Conservation (phyloP, 1,140 invertebrate species). For the Rhizoglyphus robini region DNA sequence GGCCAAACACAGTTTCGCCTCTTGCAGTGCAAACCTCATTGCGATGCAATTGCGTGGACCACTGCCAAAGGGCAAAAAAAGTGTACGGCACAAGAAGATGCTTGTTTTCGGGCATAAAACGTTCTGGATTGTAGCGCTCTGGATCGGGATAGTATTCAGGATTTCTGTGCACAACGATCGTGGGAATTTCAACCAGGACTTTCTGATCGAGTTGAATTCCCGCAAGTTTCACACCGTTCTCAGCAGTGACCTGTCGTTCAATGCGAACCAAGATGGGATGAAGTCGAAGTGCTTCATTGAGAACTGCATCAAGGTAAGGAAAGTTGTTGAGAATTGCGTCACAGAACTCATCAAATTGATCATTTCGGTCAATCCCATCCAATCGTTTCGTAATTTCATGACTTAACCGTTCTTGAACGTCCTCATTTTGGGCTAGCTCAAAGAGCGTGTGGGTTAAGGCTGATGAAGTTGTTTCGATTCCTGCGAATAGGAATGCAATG, state of each 20-base stretch:
- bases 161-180: conserved; percentile 13
- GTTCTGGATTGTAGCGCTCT: conserved; percentile 23
- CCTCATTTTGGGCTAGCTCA: conserved; percentile 36
- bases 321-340: neutral
- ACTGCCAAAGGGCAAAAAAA: conserved; percentile 8
- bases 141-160: conserved; percentile 25
- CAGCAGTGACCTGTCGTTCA: too few species aligned
- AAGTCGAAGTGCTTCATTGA: conserved; percentile 35
- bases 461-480: conserved; percentile 43
- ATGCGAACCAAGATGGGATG: conserved; percentile 23
- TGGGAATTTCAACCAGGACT: neutral
- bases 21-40: conserved; percentile 18
- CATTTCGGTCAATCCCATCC: neutral
- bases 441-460: conserved; percentile 37
- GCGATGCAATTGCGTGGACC: conserved; percentile 19
- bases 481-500: conserved; percentile 49
- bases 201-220: neutral
- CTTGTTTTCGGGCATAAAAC: conserved; percentile 23
- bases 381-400: conserved; percentile 30
- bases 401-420: conserved; percentile 37
- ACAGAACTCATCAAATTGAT: neutral
- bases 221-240: too few species aligned
- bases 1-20: conserved; percentile 10
- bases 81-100: neutral
- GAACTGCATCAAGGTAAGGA: conserved; percentile 32